These are phyloP conservation scores for Drosophila seguyi DNA, from an alignment of 1,140 invertebrate genomes.

Conservation along the genomic window DNA sequence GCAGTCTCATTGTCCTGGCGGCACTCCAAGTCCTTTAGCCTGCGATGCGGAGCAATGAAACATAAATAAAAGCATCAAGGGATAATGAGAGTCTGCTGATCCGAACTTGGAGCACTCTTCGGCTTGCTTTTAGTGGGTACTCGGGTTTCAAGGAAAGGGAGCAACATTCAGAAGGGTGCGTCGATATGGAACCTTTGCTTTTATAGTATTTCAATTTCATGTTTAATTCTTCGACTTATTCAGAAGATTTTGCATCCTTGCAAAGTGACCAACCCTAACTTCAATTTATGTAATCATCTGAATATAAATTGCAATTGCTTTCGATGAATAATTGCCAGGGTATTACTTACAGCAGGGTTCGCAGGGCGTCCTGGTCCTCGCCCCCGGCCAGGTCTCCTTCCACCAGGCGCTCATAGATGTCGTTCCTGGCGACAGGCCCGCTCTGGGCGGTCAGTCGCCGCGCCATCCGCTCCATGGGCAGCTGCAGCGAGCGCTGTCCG, in stretches of 20 bases:
- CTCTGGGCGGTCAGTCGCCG: slow-evolving; percentile 51
- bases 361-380: slow-evolving; percentile 62
- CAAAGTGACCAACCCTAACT: slow-evolving; percentile 5
- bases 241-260: not conserved
- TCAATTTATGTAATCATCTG: not conserved
- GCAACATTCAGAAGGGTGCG: slow-evolving; percentile 1
- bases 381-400: slow-evolving; percentile 58
- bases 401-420: slow-evolving; percentile 56
- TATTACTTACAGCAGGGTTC: slow-evolving; percentile 66
- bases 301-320: slow-evolving; percentile 24
- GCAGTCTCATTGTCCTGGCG: slow-evolving; percentile 59
- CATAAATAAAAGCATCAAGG: slow-evolving; percentile 55
- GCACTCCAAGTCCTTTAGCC: slow-evolving; percentile 69
- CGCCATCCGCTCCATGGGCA: slow-evolving; percentile 65
- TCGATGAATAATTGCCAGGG: slow-evolving; percentile 29
- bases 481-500: slow-evolving; percentile 54
- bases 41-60: slow-evolving; percentile 54
- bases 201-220: too few species aligned
- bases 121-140: slow-evolving; percentile 16
- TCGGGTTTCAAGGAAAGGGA: slow-evolving; percentile 5
- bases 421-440: slow-evolving; percentile 26
- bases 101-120: slow-evolving; percentile 27
- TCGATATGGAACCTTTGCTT: not conserved
- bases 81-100: slow-evolving; percentile 38
- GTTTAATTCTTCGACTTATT: not conserved